Base-by-base conservation (phyloP, 1,140 invertebrate species). In the Bombus pascuorum region DNA sequence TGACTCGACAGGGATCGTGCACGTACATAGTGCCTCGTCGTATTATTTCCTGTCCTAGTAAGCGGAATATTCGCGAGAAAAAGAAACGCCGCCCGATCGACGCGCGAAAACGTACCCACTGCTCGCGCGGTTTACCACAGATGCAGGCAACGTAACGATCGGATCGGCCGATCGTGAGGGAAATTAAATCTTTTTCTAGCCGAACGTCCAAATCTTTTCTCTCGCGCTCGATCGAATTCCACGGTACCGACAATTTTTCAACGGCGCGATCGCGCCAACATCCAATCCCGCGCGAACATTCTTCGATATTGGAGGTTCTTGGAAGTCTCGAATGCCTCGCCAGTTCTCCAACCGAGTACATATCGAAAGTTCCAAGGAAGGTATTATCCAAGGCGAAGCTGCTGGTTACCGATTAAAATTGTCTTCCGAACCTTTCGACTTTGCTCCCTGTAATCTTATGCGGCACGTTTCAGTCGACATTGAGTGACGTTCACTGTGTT, bases 1-100 rank as follows among this genome's bases (percentile, higher is more conserved):
- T 83, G 81, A 83, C 42, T 83, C 18, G 34, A 18, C 65, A 25
- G 68, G 28, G 73, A 65, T 62, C 59, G 25, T 25, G 59, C 47
- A 47, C 47, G 15, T 47, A 47, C 47, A 18, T 15, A 15, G 44
- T 47, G 15, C 47, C 47, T 47, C 47, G 18, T 53, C 47, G 47
- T 18, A 22, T 53, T 18, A 18, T 47, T 47, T 0, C 5, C 1
- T 18, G 18, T 18, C 47, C 47, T 53, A 53, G 5, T 22, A 53
- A 18, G 47, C 18, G 47, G 47, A 22, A 53, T 53, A 53, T 53
- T 22, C 47, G 47, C 47, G 47, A 18, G 47, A 18, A 47, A 47
- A 18, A 47, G 47, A 18, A 47, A 47, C 47, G 44, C 13, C 44
- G 44, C 0, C 44, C 44, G 47, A 47, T 47, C 47, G 47, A 47